Percentiles rank a stretch among this genome's conserved stretches.
These are phyloP conservation scores for Canis aureus DNA, from an alignment of 2,113 vertebrate species.

Conservation along the genomic window DNA sequence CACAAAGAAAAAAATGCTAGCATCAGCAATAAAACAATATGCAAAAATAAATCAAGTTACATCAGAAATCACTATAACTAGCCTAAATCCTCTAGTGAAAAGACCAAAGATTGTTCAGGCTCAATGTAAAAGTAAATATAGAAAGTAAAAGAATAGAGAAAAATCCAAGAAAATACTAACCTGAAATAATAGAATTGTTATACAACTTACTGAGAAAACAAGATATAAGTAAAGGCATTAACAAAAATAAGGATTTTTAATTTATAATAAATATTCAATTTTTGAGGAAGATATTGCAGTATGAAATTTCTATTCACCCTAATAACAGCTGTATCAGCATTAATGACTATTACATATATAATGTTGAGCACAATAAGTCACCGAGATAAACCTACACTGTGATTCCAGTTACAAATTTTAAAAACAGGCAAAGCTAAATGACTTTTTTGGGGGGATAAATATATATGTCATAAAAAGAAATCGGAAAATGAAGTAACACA, in stretches of 20 bases:
- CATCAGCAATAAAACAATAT: background rate
- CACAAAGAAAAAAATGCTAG: background rate
- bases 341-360: background rate
- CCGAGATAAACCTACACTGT: background rate
- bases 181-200: background rate
- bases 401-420: background rate
- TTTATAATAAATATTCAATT: background rate
- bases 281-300: background rate
- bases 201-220: background rate
- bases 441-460: background rate
- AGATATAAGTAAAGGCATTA: background rate
- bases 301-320: background rate
- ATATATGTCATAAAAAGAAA: background rate
- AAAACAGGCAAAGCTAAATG: background rate
- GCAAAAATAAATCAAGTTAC: background rate
- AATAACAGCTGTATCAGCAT: background rate
- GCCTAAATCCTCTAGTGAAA: background rate
- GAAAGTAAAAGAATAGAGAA: background rate
- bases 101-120: background rate
- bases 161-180: background rate
- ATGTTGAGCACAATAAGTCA: background rate
- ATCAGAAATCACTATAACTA: background rate
- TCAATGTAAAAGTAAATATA: background rate
- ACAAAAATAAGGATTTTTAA: background rate
- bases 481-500: background rate